Conservation (phyloP, 2,888 invertebrate species). For the Sycophila texana region DNA sequence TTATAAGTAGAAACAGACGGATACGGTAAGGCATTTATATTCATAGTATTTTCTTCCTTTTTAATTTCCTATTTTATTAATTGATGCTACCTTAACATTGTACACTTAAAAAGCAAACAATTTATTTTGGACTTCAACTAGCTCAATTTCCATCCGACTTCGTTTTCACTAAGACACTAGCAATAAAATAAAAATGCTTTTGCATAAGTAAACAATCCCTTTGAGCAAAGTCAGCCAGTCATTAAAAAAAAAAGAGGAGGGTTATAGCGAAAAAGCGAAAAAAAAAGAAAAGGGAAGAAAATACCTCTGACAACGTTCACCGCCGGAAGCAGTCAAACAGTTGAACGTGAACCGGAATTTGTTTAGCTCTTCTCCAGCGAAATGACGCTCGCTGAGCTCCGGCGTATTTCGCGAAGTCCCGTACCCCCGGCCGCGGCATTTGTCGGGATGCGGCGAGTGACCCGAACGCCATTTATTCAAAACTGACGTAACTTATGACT, state of each 20-base stretch:
- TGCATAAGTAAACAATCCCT: too few species aligned
- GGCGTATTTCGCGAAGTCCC: too few species aligned
- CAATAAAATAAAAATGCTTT: too few species aligned
- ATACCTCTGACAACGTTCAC: too few species aligned
- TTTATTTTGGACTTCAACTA: background rate
- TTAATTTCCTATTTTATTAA: too few species aligned
- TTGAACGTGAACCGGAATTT: background rate
- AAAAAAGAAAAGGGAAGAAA: too few species aligned
- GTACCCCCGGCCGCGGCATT: background rate
- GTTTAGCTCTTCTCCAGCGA: conserved; percentile 7
- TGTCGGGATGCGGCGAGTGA: conserved; percentile 38
- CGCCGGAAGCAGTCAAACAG: background rate
- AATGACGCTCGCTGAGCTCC: conserved; percentile 1
- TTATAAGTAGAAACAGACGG: background rate
- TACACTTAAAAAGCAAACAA: background rate
- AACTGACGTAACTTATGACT: conserved; percentile 52
- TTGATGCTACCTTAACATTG: too few species aligned
- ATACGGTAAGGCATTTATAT: background rate
- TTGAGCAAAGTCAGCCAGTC: too few species aligned
- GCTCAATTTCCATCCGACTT: too few species aligned
- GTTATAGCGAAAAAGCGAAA: too few species aligned
- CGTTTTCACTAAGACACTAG: background rate
- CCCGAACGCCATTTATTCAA: conserved; percentile 51
- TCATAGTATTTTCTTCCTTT: too few species aligned
- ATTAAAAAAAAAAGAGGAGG: too few species aligned